phyloP scores from a whole-genome alignment of 2,888 invertebrate species.

The Acronicta aceris region DNA sequence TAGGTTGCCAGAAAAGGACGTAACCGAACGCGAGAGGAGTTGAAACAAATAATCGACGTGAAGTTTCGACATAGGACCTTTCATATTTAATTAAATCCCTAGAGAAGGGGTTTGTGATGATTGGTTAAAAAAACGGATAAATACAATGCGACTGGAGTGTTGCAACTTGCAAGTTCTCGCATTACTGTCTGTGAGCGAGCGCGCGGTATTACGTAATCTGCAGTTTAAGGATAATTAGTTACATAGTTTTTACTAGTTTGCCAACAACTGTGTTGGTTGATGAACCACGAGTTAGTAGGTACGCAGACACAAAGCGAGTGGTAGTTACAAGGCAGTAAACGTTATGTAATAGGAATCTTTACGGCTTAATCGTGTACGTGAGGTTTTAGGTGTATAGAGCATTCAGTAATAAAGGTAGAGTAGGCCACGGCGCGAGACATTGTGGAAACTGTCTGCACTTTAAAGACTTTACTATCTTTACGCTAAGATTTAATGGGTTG shows the following conservation, averaged over 20 bases:
- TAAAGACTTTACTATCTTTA: slow-evolving; percentile 12
- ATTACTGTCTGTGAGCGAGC: slow-evolving; percentile 8
- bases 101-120: slow-evolving; percentile 63
- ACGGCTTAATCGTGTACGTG: slow-evolving; percentile 47
- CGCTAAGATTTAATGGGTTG: slow-evolving; percentile 4
- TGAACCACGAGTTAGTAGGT: slow-evolving; percentile 46
- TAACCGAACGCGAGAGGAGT: slow-evolving; percentile 72
- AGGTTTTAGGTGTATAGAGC: slow-evolving; percentile 38
- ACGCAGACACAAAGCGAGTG: slow-evolving; percentile 42
- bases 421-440: slow-evolving; percentile 10
- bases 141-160: slow-evolving; percentile 48
- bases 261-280: slow-evolving; percentile 32
- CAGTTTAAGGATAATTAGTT: slow-evolving; percentile 45
- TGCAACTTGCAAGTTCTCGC: slow-evolving; percentile 5
- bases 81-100: slow-evolving; percentile 75
- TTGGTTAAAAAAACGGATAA: slow-evolving; percentile 61
- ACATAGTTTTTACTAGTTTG: slow-evolving; percentile 42
- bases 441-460: slow-evolving; percentile 14
- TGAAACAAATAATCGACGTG: slow-evolving; percentile 73
- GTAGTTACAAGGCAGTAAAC: slow-evolving; percentile 52
- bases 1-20: slow-evolving; percentile 83
- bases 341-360: slow-evolving; percentile 61
- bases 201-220: slow-evolving; percentile 43
- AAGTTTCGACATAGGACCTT: slow-evolving; percentile 73
- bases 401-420: slow-evolving; percentile 38